Evolutionary conservation across 2,797 vertebrate genomes (phyloP), one percentile per base, ranked within the genome.

Genomic region (Peromyscus aztecus): DNA sequence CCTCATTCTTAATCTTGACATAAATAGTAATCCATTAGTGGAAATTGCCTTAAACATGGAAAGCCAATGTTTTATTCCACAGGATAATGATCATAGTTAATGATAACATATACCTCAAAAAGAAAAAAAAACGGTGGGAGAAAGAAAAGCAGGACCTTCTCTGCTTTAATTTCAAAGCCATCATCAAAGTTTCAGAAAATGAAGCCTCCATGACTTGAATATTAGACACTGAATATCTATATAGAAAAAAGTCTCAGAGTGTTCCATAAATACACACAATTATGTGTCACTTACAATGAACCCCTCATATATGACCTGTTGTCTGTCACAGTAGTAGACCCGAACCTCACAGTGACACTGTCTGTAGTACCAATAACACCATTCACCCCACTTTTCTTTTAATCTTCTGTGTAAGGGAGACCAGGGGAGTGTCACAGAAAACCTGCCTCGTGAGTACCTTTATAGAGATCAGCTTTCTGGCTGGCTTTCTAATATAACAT

Each of bases 1-100:
- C 94, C 84, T 96, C 21, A 2, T 83, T 92, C 57, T 95, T 78
- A 37, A 59, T 71, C 29, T 94, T 80, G 29, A 94, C n/a, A 80
- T 63, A 86, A 55, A 57, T 76, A 12, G 9, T 46, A 17, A 69
- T 89, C 14, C 14, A 81, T 95, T 75, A 71, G 57, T 40, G 5
- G 19, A 73, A 43, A 12, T 83, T 19, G 16, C 37, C 19, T 40
- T 80, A 87, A 94, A 46, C 21, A 43, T 31, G 29, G 31, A 43
- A 65, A n/a, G 2, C 1, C 29, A 59, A 2, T 19, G 24, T 46
- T 77, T 34, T 77, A 49, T 23, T 61, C 3, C 19, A 16, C 8
- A 75, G 9, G 13, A 29, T 6, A 43, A 75, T 75, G 19, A 89
- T 88, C 27, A 46, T 9, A 61, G 19, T 46, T 89, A 23, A 59